Conservation (phyloP, 2,888 invertebrate genomes). For the Habrosyne pyritoides region DNA sequence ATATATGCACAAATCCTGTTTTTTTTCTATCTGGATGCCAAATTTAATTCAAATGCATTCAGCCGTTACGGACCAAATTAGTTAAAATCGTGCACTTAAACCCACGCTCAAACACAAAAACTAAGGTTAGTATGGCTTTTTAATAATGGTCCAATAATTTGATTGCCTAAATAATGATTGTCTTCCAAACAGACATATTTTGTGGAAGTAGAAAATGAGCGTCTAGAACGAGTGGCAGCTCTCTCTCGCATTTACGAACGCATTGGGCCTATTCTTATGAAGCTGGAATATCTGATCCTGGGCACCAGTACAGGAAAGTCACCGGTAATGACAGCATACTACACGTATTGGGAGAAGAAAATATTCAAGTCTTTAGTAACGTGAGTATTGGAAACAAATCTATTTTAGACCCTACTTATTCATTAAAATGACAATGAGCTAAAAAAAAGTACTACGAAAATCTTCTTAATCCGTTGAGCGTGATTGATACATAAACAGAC, state of each 20-base stretch:
- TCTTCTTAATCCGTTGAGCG: too few species aligned
- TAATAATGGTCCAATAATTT: background rate
- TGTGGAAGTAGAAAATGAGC: conserved; percentile 86
- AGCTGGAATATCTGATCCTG: conserved; percentile 92
- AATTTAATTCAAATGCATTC: too few species aligned
- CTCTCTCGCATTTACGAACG: conserved; percentile 90
- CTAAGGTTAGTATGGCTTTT: too few species aligned
- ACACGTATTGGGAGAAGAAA: conserved; percentile 91
- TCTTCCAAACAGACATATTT: conserved; percentile 86
- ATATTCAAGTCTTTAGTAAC: conserved; percentile 83
- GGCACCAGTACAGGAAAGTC: conserved; percentile 90
- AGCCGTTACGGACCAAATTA: too few species aligned
- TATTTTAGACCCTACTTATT: too few species aligned
- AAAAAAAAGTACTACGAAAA: too few species aligned
- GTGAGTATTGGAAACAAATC: conserved; percentile 40
- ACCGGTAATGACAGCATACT: conserved; percentile 89
- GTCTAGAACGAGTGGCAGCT: conserved; percentile 86
- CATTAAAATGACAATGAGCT: too few species aligned
- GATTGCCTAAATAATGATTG: background rate
- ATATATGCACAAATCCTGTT: too few species aligned
- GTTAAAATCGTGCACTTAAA: too few species aligned
- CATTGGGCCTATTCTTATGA: conserved; percentile 91
- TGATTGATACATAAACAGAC: too few species aligned
- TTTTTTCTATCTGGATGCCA: too few species aligned
- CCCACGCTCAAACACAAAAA: too few species aligned